Evolutionary conservation across 2,113 vertebrate genomes (phyloP).

Genomic region (Empidonax alnorum): DNA sequence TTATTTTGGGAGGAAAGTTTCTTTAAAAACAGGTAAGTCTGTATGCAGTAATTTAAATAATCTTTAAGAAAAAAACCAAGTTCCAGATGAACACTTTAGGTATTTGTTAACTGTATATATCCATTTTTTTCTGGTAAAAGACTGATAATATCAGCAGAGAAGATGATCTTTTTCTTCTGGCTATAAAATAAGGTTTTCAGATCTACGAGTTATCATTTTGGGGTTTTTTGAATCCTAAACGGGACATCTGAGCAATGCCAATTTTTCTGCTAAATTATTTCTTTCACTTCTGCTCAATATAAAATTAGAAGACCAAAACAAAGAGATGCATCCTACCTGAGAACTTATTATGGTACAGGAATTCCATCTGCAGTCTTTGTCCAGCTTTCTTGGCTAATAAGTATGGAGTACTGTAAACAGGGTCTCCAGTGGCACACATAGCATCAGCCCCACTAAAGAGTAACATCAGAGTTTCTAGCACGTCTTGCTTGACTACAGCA

Average conservation of each 20-base stretch:
- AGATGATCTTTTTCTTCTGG: fast-evolving
- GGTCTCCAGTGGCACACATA: conserved; percentile 92
- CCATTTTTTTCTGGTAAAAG: neutral
- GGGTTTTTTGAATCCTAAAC: neutral
- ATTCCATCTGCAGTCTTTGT: conserved; percentile 95
- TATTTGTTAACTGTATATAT: neutral
- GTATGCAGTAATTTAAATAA: neutral
- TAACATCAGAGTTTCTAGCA: conserved; percentile 88
- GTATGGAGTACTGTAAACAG: conserved; percentile 87
- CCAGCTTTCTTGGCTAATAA: conserved; percentile 90
- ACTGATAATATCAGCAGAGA: neutral
- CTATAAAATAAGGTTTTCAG: neutral
- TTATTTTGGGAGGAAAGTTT: neutral
- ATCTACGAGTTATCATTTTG: neutral
- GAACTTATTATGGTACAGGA: conserved; percentile 93
- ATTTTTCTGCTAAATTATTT: neutral
- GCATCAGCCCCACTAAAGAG: conserved; percentile 93
- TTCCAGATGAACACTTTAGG: fast-evolving
- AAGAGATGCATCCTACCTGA: conserved; percentile 77
- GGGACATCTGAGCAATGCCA: neutral
- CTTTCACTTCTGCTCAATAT: neutral
- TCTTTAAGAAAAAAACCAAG: neutral
- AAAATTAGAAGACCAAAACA: neutral
- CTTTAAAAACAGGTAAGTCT: neutral
- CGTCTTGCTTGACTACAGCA: conserved; percentile 85